Evolutionary conservation across 2,113 vertebrate genomes (phyloP).

Genomic region (Centropus bengalensis): DNA sequence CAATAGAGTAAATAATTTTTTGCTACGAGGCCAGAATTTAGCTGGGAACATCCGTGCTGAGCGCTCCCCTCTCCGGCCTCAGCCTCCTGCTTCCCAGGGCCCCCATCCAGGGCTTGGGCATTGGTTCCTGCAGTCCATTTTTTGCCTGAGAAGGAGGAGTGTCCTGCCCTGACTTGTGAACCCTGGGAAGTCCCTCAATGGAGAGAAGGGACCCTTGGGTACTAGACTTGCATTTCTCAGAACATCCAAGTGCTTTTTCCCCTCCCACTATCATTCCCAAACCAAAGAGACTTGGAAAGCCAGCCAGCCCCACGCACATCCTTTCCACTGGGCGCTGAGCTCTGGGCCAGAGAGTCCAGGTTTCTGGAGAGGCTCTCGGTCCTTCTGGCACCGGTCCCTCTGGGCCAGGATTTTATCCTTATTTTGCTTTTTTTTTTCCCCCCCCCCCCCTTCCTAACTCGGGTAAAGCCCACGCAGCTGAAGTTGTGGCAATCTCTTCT

Average conservation of each 20-base stretch:
- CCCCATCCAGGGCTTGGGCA: conserved; percentile 29
- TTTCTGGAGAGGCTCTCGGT: conserved; percentile 3
- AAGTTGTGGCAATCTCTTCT: conserved; percentile 54
- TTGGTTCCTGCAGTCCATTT: neutral
- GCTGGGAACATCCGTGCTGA: conserved; percentile 52
- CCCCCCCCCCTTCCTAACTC: neutral
- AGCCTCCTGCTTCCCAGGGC: conserved; percentile 59
- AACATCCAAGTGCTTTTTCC: neutral
- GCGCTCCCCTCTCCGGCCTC: conserved; percentile 12
- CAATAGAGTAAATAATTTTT: neutral
- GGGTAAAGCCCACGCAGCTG: conserved; percentile 43
- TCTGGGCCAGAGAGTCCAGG: neutral
- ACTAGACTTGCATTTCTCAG: conserved; percentile 6
- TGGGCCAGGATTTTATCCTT: conserved; percentile 15
- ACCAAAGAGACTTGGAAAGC: neutral
- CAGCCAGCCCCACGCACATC: neutral
- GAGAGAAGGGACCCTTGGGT: conserved; percentile 43
- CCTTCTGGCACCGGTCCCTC: conserved; percentile 32
- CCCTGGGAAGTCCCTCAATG: conserved; percentile 47
- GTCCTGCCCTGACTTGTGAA: conserved; percentile 45
- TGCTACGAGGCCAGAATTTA: neutral
- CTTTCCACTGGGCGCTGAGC: neutral
- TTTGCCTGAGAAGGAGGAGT: conserved; percentile 26
- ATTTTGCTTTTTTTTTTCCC: neutral
- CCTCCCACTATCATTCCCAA: neutral